Evolutionary conservation across 35 echinoderm and acorn worm genomes (phyloP), one percentile per base, ranked within the genome.

Genomic region (Apostichopus japonicus): DNA sequence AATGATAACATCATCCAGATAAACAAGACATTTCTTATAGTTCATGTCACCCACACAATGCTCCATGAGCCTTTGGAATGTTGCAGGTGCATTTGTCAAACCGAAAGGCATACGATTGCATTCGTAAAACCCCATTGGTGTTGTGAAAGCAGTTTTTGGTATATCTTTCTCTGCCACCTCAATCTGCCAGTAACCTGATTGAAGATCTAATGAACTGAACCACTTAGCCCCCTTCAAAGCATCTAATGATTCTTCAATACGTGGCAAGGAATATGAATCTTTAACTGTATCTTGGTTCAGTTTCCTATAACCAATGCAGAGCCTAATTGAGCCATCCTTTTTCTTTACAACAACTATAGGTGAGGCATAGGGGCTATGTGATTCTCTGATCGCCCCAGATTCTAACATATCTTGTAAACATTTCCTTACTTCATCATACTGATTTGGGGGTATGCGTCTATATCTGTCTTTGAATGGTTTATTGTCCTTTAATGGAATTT

Each of bases 261-360:
- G 23, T n/a, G 79, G 79, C 5, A 86, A 23, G 19, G 80, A 14
- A 87, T 72, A 87, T 56, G 59, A 61, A 33, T 84, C 62, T n/a
- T 54, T 65, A 54, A 84, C 52, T 65, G 62, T 87, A 5, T 73
- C 27, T 1, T 24, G 71, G 24, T 94, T 94, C 19, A 94, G 19
- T 52, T 84, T 59, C 8, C 93, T 23, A 24, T 84, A 94, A 67
- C 92, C 93, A 65, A 94, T 92, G 77, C 93, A 91, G 10, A 94
- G 55, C 65, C 90, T 15, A 19, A 92, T 65, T 56, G 78, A 86
- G 16, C 72, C 72, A 78, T 94, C 93, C 79, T 94, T 94, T 79
- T 94, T 94, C 13, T 62, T 53, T 8, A 94, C 93, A 33, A 94
- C 56, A 15, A 94, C 93, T 25, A 87, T 94, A 10, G 93, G 93